Evolutionary conservation across 1,140 invertebrate genomes (phyloP).

Genomic region (Euborellia annulipes): DNA sequence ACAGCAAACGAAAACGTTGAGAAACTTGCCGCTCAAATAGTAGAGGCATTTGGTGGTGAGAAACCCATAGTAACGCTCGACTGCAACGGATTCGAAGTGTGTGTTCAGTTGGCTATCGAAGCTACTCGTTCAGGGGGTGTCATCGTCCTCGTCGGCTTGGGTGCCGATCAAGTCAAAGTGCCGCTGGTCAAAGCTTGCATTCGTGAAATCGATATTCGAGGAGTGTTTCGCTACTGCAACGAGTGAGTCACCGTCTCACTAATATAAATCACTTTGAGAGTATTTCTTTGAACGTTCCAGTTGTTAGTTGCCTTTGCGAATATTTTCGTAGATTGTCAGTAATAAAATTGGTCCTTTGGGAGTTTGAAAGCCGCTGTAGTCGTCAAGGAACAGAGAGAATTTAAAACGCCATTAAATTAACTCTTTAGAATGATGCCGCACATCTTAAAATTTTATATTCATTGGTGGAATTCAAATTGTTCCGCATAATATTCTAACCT

Average conservation of each 20-base stretch:
- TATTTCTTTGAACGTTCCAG: too few relatives aligned
- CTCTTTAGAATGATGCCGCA: too few relatives aligned
- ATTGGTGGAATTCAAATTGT: too few relatives aligned
- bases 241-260: conserved; percentile 62
- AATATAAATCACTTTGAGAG: too few relatives aligned
- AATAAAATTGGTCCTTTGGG: too few relatives aligned
- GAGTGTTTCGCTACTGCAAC: conserved; percentile 83
- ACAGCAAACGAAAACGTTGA: conserved; percentile 37
- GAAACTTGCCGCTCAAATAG: conserved; percentile 38
- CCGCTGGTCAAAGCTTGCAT: conserved; percentile 64
- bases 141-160: conserved; percentile 74
- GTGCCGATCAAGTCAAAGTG: conserved; percentile 56
- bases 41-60: conserved; percentile 45
- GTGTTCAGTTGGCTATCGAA: conserved; percentile 61
- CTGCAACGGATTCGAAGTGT: conserved; percentile 70
- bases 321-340: too few relatives aligned
- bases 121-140: conserved; percentile 69
- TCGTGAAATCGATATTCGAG: conserved; percentile 79
- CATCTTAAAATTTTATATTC: too few relatives aligned
- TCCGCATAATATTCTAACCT: too few relatives aligned
- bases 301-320: too few relatives aligned
- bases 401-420: too few relatives aligned
- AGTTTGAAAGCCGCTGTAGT: too few relatives aligned
- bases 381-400: too few relatives aligned
- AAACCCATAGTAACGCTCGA: conserved; percentile 70